Evolutionary conservation across 2,888 invertebrate species (phyloP).

Genomic region (Erynnis tages): DNA sequence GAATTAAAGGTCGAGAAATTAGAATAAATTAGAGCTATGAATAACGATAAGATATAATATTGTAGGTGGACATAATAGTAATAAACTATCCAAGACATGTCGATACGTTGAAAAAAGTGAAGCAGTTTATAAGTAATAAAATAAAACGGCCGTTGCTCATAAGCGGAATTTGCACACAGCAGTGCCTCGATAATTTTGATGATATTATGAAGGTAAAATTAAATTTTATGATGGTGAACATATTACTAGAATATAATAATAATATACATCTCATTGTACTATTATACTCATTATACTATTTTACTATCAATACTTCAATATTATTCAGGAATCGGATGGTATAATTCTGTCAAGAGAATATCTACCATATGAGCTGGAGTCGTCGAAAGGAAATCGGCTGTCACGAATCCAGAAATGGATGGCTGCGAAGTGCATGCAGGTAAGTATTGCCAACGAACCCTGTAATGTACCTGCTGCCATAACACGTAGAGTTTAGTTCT

Average conservation of each 20-base stretch:
- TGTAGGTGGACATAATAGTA: constrained; percentile 46
- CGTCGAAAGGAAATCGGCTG: constrained; percentile 41
- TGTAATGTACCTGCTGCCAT: too few relatives aligned
- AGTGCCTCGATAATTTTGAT: constrained; percentile 53
- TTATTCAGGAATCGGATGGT: constrained; percentile 55
- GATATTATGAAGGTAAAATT: constrained; percentile 48
- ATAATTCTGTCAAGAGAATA: constrained; percentile 58
- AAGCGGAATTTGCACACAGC: constrained; percentile 50
- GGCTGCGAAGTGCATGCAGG: constrained; percentile 60
- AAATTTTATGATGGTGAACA: too few relatives aligned
- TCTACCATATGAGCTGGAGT: constrained; percentile 53
- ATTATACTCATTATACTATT: not conserved
- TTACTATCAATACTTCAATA: not conserved
- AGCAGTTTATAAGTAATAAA: constrained; percentile 38
- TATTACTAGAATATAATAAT: too few relatives aligned
- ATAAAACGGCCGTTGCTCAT: constrained; percentile 43
- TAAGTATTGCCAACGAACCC: constrained; percentile 31
- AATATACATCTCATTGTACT: not conserved
- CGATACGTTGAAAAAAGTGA: constrained; percentile 39
- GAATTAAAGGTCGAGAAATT: too few relatives aligned
- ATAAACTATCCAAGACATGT: constrained; percentile 44
- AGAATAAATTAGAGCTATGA: too few relatives aligned
- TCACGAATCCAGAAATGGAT: constrained; percentile 57
- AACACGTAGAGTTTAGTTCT: too few relatives aligned
- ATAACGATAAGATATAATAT: not conserved